A percentile compares a stretch with the other conserved stretches of the same genome.
Conservation (phyloP, 2,888 invertebrate species). For the Gymnosoma rotundatum region DNA sequence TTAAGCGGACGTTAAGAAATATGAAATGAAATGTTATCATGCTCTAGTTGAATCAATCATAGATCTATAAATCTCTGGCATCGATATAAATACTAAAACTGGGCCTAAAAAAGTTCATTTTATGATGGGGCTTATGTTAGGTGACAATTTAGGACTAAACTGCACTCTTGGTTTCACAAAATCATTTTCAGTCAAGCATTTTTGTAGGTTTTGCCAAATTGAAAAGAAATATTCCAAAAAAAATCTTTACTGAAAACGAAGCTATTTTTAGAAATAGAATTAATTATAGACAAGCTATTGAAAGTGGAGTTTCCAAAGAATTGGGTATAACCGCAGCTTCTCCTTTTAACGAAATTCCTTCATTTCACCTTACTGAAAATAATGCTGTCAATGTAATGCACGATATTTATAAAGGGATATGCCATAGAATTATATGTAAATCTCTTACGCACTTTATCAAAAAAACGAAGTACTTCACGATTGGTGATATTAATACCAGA, state of each 20-base stretch:
- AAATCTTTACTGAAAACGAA: background rate
- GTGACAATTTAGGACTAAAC: constrained; percentile 4
- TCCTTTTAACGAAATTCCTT: no score
- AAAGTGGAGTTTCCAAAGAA: no score
- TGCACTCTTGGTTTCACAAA: background rate
- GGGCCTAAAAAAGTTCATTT: background rate
- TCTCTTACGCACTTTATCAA: no score
- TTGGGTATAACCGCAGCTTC: no score
- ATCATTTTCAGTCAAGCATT: background rate
- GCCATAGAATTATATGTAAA: no score
- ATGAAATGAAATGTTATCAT: background rate
- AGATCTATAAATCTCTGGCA: background rate
- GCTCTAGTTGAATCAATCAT: background rate
- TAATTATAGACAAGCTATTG: background rate
- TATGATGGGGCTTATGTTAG: background rate
- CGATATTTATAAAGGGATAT: no score
- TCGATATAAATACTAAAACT: background rate
- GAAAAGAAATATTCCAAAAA: background rate
- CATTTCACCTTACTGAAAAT: no score
- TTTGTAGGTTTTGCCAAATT: background rate
- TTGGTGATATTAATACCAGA: background rate
- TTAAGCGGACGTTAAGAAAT: constrained; percentile 7
- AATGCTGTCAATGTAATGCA: no score
- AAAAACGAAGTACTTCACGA: background rate
- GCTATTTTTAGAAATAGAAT: background rate